phyloP scores from a whole-genome alignment of 2,113 vertebrate genomes.

The Deroptyus accipitrinus region DNA sequence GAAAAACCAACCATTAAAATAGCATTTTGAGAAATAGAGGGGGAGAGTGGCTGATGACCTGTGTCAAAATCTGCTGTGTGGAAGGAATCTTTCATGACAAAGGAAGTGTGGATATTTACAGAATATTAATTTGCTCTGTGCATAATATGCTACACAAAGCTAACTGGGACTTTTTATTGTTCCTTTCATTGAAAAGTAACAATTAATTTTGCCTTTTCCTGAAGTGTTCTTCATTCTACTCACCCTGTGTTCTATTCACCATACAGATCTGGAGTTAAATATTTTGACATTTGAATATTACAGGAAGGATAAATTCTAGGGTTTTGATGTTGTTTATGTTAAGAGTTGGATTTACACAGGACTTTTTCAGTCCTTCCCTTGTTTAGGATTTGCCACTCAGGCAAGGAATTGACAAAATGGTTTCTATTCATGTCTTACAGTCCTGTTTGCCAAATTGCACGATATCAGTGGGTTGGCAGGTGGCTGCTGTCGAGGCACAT shows the following conservation, averaged over 20 bases:
- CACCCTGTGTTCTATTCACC: background rate
- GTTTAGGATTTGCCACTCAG: background rate
- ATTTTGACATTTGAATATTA: background rate
- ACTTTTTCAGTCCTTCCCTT: background rate
- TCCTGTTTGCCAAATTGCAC: background rate
- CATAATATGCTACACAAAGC: background rate
- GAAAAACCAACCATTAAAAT: background rate
- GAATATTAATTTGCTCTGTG: slow-evolving; percentile 4
- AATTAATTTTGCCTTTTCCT: background rate
- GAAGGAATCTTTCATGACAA: background rate
- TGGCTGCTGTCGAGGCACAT: background rate
- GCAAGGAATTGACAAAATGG: background rate
- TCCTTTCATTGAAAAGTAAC: background rate
- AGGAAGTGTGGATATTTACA: slow-evolving; percentile 7
- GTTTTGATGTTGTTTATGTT: background rate
- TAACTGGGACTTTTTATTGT: background rate
- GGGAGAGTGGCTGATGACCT: slow-evolving; percentile 6
- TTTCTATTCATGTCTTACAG: background rate
- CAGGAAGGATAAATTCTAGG: background rate
- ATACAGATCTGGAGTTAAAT: background rate
- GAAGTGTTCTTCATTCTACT: background rate
- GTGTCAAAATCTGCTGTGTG: slow-evolving; percentile 15
- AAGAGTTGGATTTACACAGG: background rate
- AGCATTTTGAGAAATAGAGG: slow-evolving; percentile 33
- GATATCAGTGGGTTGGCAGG: background rate